phyloP scores from a whole-genome alignment of 2,888 invertebrate genomes.

The Limnephilus rhombicus region DNA sequence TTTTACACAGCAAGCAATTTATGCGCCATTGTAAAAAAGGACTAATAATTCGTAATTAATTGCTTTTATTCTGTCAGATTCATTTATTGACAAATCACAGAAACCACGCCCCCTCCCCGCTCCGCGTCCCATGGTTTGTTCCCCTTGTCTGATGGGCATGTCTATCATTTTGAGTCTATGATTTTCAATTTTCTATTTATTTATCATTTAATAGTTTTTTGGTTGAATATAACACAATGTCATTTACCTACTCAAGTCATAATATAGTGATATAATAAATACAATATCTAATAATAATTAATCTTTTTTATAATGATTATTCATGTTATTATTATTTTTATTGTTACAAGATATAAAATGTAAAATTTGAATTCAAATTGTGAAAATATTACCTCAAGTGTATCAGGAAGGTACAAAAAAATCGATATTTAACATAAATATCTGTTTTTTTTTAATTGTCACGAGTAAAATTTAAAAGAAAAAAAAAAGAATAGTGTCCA shows the following conservation, averaged over 20 bases:
- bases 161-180: no score
- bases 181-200: not conserved
- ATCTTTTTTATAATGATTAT: not conserved
- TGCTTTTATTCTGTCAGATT: no score
- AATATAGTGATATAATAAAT: not conserved
- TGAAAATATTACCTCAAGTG: constrained; percentile 32
- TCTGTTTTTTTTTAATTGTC: no score
- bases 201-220: not conserved
- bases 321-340: not conserved
- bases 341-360: not conserved
- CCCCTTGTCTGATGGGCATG: no score
- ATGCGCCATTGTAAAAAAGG: no score
- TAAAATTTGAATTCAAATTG: constrained; percentile 2
- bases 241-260: constrained; percentile 1
- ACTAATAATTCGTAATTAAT: no score
- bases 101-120: no score
- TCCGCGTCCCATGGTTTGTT: no score
- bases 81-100: no score
- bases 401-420: not conserved
- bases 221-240: not conserved
- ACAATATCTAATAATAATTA: not conserved
- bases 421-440: not conserved
- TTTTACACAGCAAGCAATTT: no score
- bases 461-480: no score
- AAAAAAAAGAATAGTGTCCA: no score